Evolutionary conservation across 2,888 invertebrate genomes (phyloP), one percentile per base, ranked within the genome.

Genomic region (Latrodectus hesperus): DNA sequence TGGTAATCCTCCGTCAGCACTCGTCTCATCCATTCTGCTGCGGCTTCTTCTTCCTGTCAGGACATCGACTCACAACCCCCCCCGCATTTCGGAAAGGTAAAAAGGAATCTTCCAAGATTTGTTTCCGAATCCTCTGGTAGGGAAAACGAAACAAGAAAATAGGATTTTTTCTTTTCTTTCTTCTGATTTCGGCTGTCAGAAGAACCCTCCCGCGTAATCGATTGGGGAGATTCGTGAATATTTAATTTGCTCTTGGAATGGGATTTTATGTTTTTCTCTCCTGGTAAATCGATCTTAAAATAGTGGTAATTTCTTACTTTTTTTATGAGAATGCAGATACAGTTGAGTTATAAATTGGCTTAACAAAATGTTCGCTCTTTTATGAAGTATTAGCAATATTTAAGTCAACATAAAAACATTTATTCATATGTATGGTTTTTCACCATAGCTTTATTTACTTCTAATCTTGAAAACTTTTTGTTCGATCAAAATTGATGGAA

Each of bases 31-130:
- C 52, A 67, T 53, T 65, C 72, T 67, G 60, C 65, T 6, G 38
- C 38, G 38, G 78, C 72, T 77, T 84, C 22, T 73, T 77, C 55
- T n/a, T n/a, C 16, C 60, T 38, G 38, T 60, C 60, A 60, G n/a
- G 60, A 60, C 17, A 17, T 52, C 38, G 14, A 65, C 17, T 49
- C 52, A 77, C 16, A 65, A 22, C 78, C 84, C 65, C 84, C 84
- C n/a, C 83, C 60, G 70, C 83, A 71, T 60, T 60, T 38, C n/a
- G 60, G 10, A 38, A 38, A 68, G 26, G 26, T 68, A 12, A 60
- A 60, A 60, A 60, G 11, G 60, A 60, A 14, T 60, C 60, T 60
- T n/a, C 60, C 12, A 10, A 60, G 12, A 16, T 60, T 11, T 14
- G 55, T 55, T 55, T 16, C 60, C n/a, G n/a, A 60, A 60, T 60